Evolutionary conservation across 2,113 vertebrate species (phyloP).

Genomic region (Nanorana parkeri): DNA sequence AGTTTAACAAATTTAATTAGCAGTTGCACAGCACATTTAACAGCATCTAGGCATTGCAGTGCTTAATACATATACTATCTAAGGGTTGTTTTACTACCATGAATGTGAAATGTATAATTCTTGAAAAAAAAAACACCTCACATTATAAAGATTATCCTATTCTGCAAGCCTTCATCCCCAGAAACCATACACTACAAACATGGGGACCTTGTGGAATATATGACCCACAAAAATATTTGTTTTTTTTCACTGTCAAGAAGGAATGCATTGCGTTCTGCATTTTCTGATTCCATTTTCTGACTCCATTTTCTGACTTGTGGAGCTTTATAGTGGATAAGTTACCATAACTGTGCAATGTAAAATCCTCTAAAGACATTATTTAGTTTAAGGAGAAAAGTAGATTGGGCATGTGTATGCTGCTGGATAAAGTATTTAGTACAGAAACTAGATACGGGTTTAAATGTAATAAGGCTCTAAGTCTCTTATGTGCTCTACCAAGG

Average conservation of each 20-base stretch:
- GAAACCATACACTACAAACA: not conserved
- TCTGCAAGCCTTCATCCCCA: not conserved
- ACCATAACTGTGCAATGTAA: constrained; percentile 6
- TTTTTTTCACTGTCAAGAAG: not conserved
- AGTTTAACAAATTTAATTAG: constrained; percentile 1
- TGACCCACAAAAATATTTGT: constrained; percentile 9
- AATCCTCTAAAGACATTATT: not conserved
- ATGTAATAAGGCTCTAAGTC: not conserved
- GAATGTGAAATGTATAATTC: not conserved
- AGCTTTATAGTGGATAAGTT: not conserved
- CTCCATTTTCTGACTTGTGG: not conserved
- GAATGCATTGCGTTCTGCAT: not conserved
- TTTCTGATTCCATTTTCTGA: not conserved
- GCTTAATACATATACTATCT: not conserved
- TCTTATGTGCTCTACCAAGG: not conserved
- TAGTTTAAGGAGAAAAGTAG: not conserved
- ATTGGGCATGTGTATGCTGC: not conserved
- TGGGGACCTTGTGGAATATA: not conserved
- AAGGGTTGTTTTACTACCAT: constrained; percentile 21
- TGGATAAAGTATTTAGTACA: not conserved
- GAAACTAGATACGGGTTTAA: not conserved
- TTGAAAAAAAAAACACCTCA: not conserved
- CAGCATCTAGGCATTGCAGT: not conserved
- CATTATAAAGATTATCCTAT: not conserved
- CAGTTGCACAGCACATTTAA: not conserved